These are phyloP conservation scores for Notodonta ziczac DNA, from an alignment of 2,888 invertebrate genomes.

Conservation along the genomic window DNA sequence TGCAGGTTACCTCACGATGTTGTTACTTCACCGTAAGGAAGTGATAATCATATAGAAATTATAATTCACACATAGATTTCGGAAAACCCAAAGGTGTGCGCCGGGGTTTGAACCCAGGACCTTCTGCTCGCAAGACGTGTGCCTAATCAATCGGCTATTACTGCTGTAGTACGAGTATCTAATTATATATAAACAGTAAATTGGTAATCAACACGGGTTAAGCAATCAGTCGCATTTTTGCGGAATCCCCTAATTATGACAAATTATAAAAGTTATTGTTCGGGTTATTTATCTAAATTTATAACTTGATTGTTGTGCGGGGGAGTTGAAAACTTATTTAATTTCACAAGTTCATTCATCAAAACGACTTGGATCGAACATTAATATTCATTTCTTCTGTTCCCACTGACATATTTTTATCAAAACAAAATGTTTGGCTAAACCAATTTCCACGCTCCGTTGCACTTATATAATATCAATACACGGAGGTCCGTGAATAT, in stretches of 20 bases:
- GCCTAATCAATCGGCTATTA: too few species aligned
- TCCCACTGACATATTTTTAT: constrained; percentile 4
- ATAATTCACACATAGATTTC: too few species aligned
- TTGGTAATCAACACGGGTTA: not conserved
- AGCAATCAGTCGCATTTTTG: constrained; percentile 20
- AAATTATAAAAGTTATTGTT: constrained; percentile 47
- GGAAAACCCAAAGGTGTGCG: too few species aligned
- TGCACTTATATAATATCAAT: too few species aligned
- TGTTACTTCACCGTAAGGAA: too few species aligned
- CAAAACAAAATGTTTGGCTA: not conserved
- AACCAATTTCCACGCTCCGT: not conserved
- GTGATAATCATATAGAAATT: too few species aligned
- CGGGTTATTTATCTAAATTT: constrained; percentile 53
- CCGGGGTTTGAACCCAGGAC: too few species aligned
- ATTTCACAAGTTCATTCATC: constrained; percentile 64
- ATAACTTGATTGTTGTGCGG: constrained; percentile 48
- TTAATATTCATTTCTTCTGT: constrained; percentile 23
- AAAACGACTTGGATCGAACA: constrained; percentile 43
- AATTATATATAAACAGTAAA: not conserved
- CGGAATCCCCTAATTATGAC: constrained; percentile 34
- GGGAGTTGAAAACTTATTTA: constrained; percentile 55
- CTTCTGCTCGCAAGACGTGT: too few species aligned
- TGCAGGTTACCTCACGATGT: too few species aligned
- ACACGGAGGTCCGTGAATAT: too few species aligned
- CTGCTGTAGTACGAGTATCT: too few species aligned